These are phyloP conservation scores for Ophioderma brevispina DNA, from an alignment of 35 echinoderm and acorn worm genomes.

Conservation along the genomic window DNA sequence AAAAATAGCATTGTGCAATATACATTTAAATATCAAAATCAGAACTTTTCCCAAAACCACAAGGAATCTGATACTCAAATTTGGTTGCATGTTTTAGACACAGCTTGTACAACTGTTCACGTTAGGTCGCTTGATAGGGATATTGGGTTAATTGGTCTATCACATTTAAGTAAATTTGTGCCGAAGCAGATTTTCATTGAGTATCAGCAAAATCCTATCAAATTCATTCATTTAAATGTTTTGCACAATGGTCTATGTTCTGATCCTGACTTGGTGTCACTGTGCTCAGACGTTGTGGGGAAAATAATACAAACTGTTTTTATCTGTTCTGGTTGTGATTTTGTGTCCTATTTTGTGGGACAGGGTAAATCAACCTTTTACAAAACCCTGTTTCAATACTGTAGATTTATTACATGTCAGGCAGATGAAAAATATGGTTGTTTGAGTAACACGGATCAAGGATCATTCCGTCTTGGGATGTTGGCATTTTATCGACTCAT, in stretches of 20 bases:
- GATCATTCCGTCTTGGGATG: not conserved
- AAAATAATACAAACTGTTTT: slow-evolving; percentile 50
- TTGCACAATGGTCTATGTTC: slow-evolving; percentile 5
- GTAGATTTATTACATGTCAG: slow-evolving; percentile 24
- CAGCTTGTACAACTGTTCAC: slow-evolving; percentile 19
- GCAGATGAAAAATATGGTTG: slow-evolving; percentile 8
- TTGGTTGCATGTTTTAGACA: slow-evolving; percentile 41
- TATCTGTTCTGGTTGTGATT: slow-evolving; percentile 45
- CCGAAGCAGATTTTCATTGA: slow-evolving; percentile 33
- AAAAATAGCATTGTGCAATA: not conserved
- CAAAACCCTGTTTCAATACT: slow-evolving; percentile 49
- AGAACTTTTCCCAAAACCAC: slow-evolving; percentile 27
- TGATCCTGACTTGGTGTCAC: slow-evolving; percentile 28
- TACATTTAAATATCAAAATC: not conserved
- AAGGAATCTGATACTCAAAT: slow-evolving; percentile 46
- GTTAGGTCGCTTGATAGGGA: slow-evolving; percentile 31
- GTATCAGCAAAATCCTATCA: slow-evolving; percentile 15
- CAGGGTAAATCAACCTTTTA: slow-evolving; percentile 47
- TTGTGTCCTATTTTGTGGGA: slow-evolving; percentile 54
- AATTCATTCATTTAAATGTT: slow-evolving; percentile 17
- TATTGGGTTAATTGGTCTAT: slow-evolving; percentile 15
- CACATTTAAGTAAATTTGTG: slow-evolving; percentile 8
- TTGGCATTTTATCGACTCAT: slow-evolving; percentile 57
- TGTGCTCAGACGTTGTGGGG: not conserved
- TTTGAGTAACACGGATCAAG: slow-evolving; percentile 11